Evolutionary conservation across 2,888 invertebrate species (phyloP), one percentile per base, ranked within the genome.

Genomic region (Rugalucina vietnamica): DNA sequence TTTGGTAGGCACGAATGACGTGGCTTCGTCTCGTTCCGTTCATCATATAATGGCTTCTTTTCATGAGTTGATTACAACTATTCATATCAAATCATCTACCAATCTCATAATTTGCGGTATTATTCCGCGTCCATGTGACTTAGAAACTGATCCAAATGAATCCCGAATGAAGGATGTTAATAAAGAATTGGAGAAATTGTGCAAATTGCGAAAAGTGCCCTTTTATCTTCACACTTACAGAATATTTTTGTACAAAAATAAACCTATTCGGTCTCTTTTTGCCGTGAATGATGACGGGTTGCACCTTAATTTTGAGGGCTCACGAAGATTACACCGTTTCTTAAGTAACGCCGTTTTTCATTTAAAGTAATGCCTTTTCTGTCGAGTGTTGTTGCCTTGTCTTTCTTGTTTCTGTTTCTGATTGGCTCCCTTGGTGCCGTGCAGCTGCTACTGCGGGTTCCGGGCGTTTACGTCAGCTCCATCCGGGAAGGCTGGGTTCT

Each of bases 171-270:
- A 73, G 27, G 12, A 18, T 10, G 12, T 73, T 27, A 73, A 73
- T 73, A 24, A 12, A n/a, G 73, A 49, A 21, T 27, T 73, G 29
- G 43, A 73, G 73, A 8, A 24, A 24, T 24, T 73, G 27, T 71
- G 71, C 24, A 14, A 14, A 4, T 12, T 8, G 27, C 14, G 34
- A 14, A 36, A 36, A 37, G 3, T 71, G 3, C 18, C 36, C 4
- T 71, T 71, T 36, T 27, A n/a, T n/a, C n/a, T 71, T n/a, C 71
- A 71, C 24, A 39, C 71, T 3, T 71, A 39, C 14, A n/a, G 71
- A 34, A 36, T 24, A 5, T 71, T 71, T 37, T 36, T 71, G 21
- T 29, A 49, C 18, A 43, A 27, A 43, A 27, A 49, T 8, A 73
- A 49, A 27, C 73, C 73, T 18, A 29, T 71, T 27, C 12, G 71